Conservation (phyloP, 1,140 invertebrate species). For the Bombus balteatus region DNA sequence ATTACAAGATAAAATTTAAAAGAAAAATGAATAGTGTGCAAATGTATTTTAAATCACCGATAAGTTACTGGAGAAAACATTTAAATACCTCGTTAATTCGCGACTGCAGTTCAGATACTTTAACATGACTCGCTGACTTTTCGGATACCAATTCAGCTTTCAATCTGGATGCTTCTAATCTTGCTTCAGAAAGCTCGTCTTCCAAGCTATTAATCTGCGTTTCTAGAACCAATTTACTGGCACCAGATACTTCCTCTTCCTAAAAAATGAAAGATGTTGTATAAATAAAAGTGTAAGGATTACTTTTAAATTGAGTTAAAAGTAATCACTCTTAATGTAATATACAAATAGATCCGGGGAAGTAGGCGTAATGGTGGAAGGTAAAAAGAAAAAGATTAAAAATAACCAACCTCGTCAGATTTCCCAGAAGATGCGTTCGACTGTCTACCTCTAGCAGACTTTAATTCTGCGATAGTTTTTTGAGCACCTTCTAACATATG, state of each 20-base stretch:
- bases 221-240: slow-evolving; percentile 87
- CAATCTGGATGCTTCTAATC: slow-evolving; percentile 91
- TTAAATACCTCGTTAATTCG: slow-evolving; percentile 92
- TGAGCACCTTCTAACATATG: slow-evolving; percentile 94
- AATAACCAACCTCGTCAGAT: slow-evolving; percentile 82
- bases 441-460: slow-evolving; percentile 79
- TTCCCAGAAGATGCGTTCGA: slow-evolving; percentile 81
- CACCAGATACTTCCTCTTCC: slow-evolving; percentile 81
- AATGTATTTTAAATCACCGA: background rate
- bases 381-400: background rate
- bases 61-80: background rate
- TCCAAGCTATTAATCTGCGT: slow-evolving; percentile 93
- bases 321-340: slow-evolving; percentile 73
- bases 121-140: slow-evolving; percentile 93
- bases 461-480: slow-evolving; percentile 91
- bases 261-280: slow-evolving; percentile 50
- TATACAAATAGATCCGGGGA: background rate
- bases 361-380: too few relatives aligned
- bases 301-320: background rate
- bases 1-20: slow-evolving; percentile 37
- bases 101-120: slow-evolving; percentile 94
- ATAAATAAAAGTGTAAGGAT: background rate
- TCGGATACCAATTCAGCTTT: slow-evolving; percentile 96
- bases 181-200: slow-evolving; percentile 93
- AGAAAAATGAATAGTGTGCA: background rate